phyloP scores from a whole-genome alignment of 2,113 vertebrate genomes.

The Indri indri region DNA sequence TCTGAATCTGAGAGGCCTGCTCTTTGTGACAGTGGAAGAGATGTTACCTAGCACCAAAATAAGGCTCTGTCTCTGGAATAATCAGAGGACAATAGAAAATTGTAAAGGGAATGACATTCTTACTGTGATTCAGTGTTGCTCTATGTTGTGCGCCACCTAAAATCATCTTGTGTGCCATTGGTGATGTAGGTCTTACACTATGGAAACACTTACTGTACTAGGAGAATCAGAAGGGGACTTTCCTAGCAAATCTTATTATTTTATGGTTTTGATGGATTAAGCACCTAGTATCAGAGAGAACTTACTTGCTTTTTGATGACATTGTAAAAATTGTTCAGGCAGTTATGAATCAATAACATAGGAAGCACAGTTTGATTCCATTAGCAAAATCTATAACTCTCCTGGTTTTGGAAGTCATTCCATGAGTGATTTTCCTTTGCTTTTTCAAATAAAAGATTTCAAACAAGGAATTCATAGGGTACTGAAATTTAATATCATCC shows the following conservation, averaged over 20 bases:
- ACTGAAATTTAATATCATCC: neutral
- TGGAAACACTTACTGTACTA: neutral
- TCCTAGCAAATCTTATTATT: neutral
- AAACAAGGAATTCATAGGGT: constrained; percentile 9
- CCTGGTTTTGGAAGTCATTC: constrained; percentile 31
- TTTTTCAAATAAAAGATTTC: constrained; percentile 47
- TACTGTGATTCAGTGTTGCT: neutral
- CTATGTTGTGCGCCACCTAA: neutral
- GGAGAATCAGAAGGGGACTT: neutral
- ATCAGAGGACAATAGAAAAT: neutral
- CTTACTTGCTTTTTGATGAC: neutral
- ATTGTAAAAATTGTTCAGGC: constrained; percentile 27
- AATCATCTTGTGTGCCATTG: neutral
- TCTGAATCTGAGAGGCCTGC: neutral
- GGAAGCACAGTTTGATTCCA: constrained; percentile 27
- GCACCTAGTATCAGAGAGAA: neutral
- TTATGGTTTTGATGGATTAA: neutral
- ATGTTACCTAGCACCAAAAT: neutral
- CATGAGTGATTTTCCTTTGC: constrained; percentile 34
- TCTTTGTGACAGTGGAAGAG: neutral
- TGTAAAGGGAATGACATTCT: neutral
- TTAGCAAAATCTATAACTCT: constrained; percentile 31
- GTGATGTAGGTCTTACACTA: neutral
- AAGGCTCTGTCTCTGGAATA: neutral
- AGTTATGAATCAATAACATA: constrained; percentile 15